Evolutionary conservation across 2,888 invertebrate genomes (phyloP).

Genomic region (Acleris literana): DNA sequence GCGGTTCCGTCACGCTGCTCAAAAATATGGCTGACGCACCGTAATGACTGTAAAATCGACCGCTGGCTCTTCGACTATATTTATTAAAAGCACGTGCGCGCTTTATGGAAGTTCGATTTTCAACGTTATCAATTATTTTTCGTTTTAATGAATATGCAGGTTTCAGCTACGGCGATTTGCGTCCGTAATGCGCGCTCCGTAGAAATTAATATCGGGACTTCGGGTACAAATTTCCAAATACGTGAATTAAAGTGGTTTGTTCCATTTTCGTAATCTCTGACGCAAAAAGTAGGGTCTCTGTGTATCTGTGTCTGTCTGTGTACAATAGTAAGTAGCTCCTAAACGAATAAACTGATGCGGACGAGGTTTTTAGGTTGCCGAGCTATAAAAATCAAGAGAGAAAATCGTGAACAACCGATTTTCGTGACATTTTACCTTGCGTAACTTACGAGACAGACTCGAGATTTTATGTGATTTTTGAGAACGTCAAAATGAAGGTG

Average conservation of each 20-base stretch:
- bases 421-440: no score
- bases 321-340: no score
- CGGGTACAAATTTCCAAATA: not conserved
- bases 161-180: conserved; percentile 8
- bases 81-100: conserved; percentile 20
- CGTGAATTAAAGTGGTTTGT: not conserved
- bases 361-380: no score
- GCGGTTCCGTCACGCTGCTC: conserved; percentile 67
- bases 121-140: conserved; percentile 20
- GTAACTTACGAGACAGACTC: no score
- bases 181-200: conserved; percentile 7
- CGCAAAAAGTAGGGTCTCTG: no score
- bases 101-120: conserved; percentile 6
- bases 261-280: not conserved
- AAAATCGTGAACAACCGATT: no score
- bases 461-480: no score
- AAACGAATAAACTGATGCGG: no score
- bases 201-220: not conserved
- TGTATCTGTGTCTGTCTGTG: no score
- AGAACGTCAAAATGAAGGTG: no score
- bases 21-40: conserved; percentile 67
- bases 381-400: no score
- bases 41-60: conserved; percentile 50
- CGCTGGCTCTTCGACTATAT: conserved; percentile 42
- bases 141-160: conserved; percentile 13